A percentile compares a stretch with the other conserved stretches of the same genome.
Conservation (phyloP, 1,140 invertebrate genomes). For the Augochlora pura region DNA sequence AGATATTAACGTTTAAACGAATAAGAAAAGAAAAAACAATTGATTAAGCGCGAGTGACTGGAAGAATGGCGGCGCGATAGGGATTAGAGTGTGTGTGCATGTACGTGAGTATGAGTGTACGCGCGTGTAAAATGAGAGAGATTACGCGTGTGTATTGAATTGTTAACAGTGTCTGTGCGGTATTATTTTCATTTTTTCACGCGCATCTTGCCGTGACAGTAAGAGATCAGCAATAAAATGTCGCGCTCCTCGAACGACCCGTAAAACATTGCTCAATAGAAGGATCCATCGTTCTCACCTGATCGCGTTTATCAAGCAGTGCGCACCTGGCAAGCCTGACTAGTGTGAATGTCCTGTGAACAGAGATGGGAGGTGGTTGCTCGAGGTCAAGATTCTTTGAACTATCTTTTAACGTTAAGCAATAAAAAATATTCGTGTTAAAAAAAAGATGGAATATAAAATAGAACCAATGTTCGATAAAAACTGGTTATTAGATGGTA, state of each 20-base stretch:
- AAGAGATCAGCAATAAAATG: constrained; percentile 47
- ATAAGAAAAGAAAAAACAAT: constrained; percentile 26
- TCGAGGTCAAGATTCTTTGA: background rate
- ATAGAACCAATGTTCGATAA: too few relatives aligned
- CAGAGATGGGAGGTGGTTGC: background rate
- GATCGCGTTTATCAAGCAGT: background rate
- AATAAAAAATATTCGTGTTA: too few relatives aligned
- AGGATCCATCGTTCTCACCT: background rate
- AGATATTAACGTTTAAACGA: constrained; percentile 59
- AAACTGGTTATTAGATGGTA: too few relatives aligned
- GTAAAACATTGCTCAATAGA: constrained; percentile 31
- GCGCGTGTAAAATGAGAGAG: background rate
- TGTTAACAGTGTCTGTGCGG: constrained; percentile 55
- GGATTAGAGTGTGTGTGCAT: too few relatives aligned
- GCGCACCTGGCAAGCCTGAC: background rate
- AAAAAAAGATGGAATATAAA: too few relatives aligned
- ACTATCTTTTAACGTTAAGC: background rate
- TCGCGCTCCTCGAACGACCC: constrained; percentile 12
- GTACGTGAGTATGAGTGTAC: background rate
- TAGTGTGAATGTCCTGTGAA: background rate
- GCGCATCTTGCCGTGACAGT: constrained; percentile 47
- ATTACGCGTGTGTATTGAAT: constrained; percentile 52
- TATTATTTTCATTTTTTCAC: constrained; percentile 56
- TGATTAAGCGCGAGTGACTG: background rate
- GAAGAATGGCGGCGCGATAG: background rate